Percentiles rank a stretch among this genome's conserved stretches.
These are phyloP conservation scores for Channallabes apus DNA, from an alignment of 2,797 vertebrate species.

Conservation along the genomic window DNA sequence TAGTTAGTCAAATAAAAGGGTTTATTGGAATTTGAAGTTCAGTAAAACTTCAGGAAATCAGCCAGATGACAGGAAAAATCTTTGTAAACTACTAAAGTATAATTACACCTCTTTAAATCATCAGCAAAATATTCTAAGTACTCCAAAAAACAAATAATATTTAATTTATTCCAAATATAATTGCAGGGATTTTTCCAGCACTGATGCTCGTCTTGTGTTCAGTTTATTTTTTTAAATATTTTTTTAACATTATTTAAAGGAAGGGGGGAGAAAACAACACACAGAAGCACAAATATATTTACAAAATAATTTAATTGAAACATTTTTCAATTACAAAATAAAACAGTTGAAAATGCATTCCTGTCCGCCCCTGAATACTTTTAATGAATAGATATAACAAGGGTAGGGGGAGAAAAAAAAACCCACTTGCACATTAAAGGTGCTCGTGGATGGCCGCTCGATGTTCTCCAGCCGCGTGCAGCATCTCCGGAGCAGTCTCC, in stretches of 20 bases:
- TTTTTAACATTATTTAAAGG: neutral
- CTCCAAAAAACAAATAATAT: neutral
- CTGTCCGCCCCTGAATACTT: conserved; percentile 77
- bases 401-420: conserved; percentile 21
- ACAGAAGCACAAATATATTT: conserved; percentile 55
- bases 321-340: conserved; percentile 74
- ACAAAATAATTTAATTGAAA: conserved; percentile 87
- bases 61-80: too few relatives aligned
- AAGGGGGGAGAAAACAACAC: neutral
- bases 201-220: neutral
- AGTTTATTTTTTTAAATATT: neutral
- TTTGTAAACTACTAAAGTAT: neutral
- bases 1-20: too few relatives aligned
- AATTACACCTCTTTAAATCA: neutral
- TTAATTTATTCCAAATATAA: too few relatives aligned
- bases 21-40: neutral
- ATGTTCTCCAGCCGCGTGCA: conserved; percentile 56
- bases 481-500: conserved; percentile 78
- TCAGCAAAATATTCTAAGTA: neutral
- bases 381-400: conserved; percentile 26
- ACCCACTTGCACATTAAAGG: conserved; percentile 81
- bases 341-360: conserved; percentile 73
- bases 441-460: conserved; percentile 48
- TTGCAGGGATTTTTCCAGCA: neutral
- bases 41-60: neutral